Evolutionary conservation across 2,797 vertebrate species (phyloP), one percentile per base, ranked within the genome.

Genomic region (Poecilia velifera): DNA sequence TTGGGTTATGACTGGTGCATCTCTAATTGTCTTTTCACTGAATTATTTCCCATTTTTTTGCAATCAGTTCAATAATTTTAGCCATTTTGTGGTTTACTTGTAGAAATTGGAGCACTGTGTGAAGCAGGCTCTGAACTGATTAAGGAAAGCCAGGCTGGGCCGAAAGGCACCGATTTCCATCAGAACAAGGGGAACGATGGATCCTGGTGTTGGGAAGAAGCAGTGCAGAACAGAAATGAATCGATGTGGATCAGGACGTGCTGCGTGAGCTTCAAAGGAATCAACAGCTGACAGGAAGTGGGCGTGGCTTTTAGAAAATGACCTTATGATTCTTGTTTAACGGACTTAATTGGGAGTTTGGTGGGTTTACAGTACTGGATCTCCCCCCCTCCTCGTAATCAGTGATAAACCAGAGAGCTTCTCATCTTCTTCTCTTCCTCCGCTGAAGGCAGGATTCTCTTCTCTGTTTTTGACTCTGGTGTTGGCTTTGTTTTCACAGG

Each of bases 401-500:
- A 81, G 87, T 82, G 78, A 86, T 82, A 79, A 74, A 87, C 71
- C 83, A 89, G 81, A 89, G 76, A 88, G 73, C 75, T 57, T 86
- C 81, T 70, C 4, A 74, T 72, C 77, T 71, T 86, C 81, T 22
- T 76, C 77, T 81, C 74, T 81, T 74, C 49, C 73, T 84, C 86
- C 84, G 79, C 79, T 85, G 78, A 84, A 86, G 71, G 89, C 88
- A 76, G 77, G 73, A 79, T 85, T 84, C 8, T 66, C 55, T 59
- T 59, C n/a, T 28, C 12, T 10, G 34, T 74, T 14, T 89, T 88
- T 86, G 88, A 83, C 83, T 86, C 89, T 87, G 83, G 83, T 88
- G 84, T 91, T 73, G 81, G 81, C 87, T 87, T 66, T 83, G 76
- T 91, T 91, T 90, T 92, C 76, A 84, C 88, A 89, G 87, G 82